A percentile compares a stretch with the other conserved stretches of the same genome.
These are phyloP conservation scores for Drymonia ruficornis DNA, from an alignment of 2,888 invertebrate genomes.

Conservation along the genomic window DNA sequence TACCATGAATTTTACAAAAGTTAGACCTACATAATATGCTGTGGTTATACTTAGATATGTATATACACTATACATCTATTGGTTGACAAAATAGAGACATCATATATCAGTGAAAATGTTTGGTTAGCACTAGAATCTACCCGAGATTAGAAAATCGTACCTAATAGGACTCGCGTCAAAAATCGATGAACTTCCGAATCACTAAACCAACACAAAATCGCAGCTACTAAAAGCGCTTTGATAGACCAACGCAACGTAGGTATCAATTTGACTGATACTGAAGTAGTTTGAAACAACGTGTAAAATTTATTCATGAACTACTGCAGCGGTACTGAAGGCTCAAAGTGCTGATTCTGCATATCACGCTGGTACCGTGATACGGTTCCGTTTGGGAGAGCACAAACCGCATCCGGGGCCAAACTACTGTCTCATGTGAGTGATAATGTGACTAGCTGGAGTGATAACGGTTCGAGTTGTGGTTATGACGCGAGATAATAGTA, in stretches of 20 bases:
- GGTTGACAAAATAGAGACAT: too few species aligned
- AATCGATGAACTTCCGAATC: too few species aligned
- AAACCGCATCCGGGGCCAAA: conserved; percentile 30
- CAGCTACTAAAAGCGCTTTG: neutral
- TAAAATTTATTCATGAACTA: conserved; percentile 54
- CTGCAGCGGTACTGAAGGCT: conserved; percentile 38
- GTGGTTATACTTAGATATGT: too few species aligned
- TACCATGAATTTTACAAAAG: too few species aligned
- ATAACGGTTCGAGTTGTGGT: neutral
- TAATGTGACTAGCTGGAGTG: conserved; percentile 6
- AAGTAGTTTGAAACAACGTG: conserved; percentile 46
- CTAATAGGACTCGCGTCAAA: too few species aligned
- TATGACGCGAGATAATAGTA: neutral
- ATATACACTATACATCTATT: too few species aligned
- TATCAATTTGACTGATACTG: conserved; percentile 27
- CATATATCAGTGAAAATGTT: too few species aligned
- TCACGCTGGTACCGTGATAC: conserved; percentile 50
- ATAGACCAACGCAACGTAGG: conserved; percentile 16
- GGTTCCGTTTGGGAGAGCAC: conserved; percentile 41
- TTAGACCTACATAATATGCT: too few species aligned
- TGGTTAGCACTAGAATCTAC: too few species aligned
- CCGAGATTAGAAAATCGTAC: too few species aligned
- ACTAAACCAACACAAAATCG: neutral
- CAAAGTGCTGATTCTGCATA: conserved; percentile 56
- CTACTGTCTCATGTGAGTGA: conserved; percentile 16